A percentile compares a stretch with the other conserved stretches of the same genome.
Conservation (phyloP, 2,888 invertebrate genomes). For the Achlya flavicornis region DNA sequence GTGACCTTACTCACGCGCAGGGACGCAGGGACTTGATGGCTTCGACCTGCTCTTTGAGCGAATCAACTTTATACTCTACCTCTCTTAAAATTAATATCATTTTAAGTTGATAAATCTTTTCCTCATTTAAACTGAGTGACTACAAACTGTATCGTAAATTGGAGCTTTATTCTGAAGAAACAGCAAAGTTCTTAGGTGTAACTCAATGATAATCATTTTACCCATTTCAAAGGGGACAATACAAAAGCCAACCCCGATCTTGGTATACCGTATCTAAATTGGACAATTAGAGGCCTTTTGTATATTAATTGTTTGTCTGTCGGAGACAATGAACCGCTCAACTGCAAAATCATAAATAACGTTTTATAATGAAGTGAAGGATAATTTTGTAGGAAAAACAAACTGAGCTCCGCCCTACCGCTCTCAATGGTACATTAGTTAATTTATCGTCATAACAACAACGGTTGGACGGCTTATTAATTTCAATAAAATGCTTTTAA, state of each 20-base stretch:
- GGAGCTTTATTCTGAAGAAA: neutral
- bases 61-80: no score
- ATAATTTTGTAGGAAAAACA: slow-evolving; percentile 31
- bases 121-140: neutral
- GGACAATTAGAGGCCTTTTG: slow-evolving; percentile 61
- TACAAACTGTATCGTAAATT: neutral
- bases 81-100: no score
- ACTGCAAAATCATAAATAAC: slow-evolving; percentile 55
- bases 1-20: no score
- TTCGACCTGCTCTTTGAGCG: no score
- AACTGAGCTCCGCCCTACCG: slow-evolving; percentile 6
- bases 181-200: slow-evolving; percentile 15
- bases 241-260: slow-evolving; percentile 43
- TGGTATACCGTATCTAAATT: slow-evolving; percentile 56
- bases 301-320: slow-evolving; percentile 62
- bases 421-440: neutral
- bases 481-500: neutral
- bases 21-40: no score
- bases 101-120: no score
- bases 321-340: slow-evolving; percentile 43
- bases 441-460: neutral
- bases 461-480: neutral
- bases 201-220: slow-evolving; percentile 37
- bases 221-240: slow-evolving; percentile 20
- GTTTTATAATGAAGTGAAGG: slow-evolving; percentile 45